phyloP scores from a whole-genome alignment of 2,888 invertebrate genomes.

The Fragum whitleyi region DNA sequence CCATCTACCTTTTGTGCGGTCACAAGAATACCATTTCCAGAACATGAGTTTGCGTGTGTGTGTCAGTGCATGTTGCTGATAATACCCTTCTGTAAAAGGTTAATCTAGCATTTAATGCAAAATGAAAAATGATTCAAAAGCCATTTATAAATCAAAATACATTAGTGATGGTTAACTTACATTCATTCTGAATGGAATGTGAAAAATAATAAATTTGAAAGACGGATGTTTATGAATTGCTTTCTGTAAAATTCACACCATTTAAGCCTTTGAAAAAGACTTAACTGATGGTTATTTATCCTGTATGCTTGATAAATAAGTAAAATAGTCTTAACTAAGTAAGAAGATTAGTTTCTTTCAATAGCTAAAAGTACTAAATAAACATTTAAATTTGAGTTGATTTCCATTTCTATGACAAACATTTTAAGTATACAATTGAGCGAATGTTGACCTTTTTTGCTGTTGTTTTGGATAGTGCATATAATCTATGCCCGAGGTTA shows the following conservation, averaged over 20 bases:
- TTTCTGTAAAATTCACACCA: neutral
- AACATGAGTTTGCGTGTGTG: too few relatives aligned
- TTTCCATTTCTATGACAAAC: too few relatives aligned
- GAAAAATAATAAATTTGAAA: neutral
- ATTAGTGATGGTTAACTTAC: neutral
- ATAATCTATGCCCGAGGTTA: too few relatives aligned
- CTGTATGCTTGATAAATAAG: neutral
- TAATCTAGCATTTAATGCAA: neutral
- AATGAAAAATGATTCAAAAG: neutral
- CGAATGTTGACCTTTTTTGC: too few relatives aligned
- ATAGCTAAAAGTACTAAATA: neutral
- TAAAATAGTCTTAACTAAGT: neutral
- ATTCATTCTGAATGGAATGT: neutral
- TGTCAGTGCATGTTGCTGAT: too few relatives aligned
- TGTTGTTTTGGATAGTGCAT: too few relatives aligned
- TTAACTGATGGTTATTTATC: neutral
- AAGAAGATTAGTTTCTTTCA: neutral
- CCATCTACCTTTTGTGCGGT: too few relatives aligned
- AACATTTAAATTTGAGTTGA: too few relatives aligned
- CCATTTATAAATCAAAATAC: conserved; percentile 4
- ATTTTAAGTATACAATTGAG: too few relatives aligned
- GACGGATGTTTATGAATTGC: neutral
- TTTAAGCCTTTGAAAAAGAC: neutral
- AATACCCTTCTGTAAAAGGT: neutral
- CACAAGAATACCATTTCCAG: too few relatives aligned